Conservation (phyloP, 2,113 vertebrate genomes). For the Gobius niger region DNA sequence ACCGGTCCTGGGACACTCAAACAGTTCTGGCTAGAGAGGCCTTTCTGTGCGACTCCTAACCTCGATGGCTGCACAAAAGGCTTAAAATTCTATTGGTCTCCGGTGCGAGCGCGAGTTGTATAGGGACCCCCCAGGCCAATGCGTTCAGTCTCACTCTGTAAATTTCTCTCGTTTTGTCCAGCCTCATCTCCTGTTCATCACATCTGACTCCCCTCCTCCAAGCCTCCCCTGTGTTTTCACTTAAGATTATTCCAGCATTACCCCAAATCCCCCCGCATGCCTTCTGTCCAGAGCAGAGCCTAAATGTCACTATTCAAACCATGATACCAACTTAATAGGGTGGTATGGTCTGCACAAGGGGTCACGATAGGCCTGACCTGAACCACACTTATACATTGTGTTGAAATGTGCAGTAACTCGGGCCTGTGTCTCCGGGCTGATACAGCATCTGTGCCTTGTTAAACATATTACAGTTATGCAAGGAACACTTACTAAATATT, state of each 20-base stretch:
- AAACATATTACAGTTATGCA: constrained; percentile 70
- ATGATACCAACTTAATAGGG: constrained; percentile 49
- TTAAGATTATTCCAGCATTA: constrained; percentile 41
- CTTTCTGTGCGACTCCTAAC: constrained; percentile 51
- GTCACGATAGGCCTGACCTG: constrained; percentile 28
- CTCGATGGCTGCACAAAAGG: constrained; percentile 46
- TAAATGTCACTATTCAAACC: constrained; percentile 52
- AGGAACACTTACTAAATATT: constrained; percentile 68
- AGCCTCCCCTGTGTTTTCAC: constrained; percentile 49
- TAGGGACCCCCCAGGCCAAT: constrained; percentile 35
- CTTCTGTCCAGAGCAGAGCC: constrained; percentile 27
- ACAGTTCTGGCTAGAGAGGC: constrained; percentile 48
- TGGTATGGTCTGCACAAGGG: constrained; percentile 40
- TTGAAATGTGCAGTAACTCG: constrained; percentile 50
- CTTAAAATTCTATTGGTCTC: constrained; percentile 44
- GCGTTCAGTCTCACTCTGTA: constrained; percentile 32
- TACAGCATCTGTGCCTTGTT: constrained; percentile 72
- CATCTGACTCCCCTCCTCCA: constrained; percentile 49
- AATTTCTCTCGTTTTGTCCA: constrained; percentile 40
- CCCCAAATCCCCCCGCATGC: constrained; percentile 18
- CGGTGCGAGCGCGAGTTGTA: constrained; percentile 3
- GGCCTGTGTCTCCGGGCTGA: constrained; percentile 66
- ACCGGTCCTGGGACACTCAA: constrained; percentile 61
- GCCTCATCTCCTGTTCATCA: constrained; percentile 51
- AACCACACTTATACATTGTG: constrained; percentile 43